Percentiles rank a stretch among this genome's conserved stretches.
phyloP scores from a whole-genome alignment of 2,888 invertebrate species.

The Cheilosia impressa region DNA sequence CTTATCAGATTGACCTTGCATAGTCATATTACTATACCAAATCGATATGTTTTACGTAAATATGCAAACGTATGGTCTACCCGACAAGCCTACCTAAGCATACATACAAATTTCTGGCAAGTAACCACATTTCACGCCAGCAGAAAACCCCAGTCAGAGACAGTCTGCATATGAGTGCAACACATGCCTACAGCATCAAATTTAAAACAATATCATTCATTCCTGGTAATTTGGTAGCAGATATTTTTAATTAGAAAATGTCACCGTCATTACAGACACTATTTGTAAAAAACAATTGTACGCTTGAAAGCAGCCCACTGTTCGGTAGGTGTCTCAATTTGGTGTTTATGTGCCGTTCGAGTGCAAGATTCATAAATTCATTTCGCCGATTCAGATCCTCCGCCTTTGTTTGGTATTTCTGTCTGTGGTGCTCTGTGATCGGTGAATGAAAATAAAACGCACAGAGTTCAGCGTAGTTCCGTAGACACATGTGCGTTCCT shows the following conservation, averaged over 20 bases:
- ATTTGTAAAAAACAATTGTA: constrained; percentile 46
- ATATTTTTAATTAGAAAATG: constrained; percentile 45
- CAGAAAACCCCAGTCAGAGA: constrained; percentile 7
- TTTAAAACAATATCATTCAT: neutral
- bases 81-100: too few species aligned
- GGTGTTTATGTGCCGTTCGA: constrained; percentile 70
- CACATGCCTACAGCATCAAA: neutral
- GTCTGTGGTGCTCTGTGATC: constrained; percentile 19
- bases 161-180: neutral
- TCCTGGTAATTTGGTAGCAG: constrained; percentile 30
- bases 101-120: neutral
- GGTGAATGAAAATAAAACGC: constrained; percentile 45
- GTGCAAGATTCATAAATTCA: constrained; percentile 61
- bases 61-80: too few species aligned
- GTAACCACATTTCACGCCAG: neutral
- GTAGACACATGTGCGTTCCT: constrained; percentile 53
- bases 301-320: constrained; percentile 21
- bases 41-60: too few species aligned
- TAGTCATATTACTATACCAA: too few species aligned
- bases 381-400: constrained; percentile 25
- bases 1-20: too few species aligned
- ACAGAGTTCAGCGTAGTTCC: constrained; percentile 63
- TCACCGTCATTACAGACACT: constrained; percentile 27
- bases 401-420: constrained; percentile 50
- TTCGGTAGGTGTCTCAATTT: constrained; percentile 55